Base-by-base conservation (phyloP, 2,113 vertebrate genomes). In the Panurus biarmicus region DNA sequence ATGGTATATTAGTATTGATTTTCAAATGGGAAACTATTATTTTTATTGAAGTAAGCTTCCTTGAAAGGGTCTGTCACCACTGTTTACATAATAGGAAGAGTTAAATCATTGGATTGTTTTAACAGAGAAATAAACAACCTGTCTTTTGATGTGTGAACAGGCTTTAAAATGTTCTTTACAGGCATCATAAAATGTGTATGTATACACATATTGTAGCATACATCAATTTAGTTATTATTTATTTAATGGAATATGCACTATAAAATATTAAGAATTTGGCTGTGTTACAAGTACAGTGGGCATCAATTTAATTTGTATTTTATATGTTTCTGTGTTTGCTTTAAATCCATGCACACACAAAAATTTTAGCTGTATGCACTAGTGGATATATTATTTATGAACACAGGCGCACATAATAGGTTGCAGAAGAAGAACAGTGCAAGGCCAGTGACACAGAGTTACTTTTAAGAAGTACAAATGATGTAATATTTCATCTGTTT, bases 101-200 rank as follows among this genome's bases (percentile, higher is more conserved):
- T 87, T 95, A 92, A 95, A 78, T 53, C 57, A 50, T 90, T 85
- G 93, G 85, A 94, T 93, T 76, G 38, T 91, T 95, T 93, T 93
- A 89, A 73, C 58, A 94, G 62, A 95, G 85, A 97, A 95, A 89
- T 96, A 98, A 96, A 93, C 84, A 89, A 94, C 71, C 42, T 85
- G 76, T 82, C 77, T 80, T 83, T 95, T 93, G 75, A 76, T 71
- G 89, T 87, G 86, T 93, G 64, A 93, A 94, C 94, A 92, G 89
- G 66, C 89, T 97, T 91, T 78, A 73, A 97, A 95, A 93, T 69
- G 26, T 88, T 93, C 86, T 89, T 95, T 94, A 89, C 71, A 93
- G 70, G 47, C 62, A 70, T 85, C 66, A 45, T 89, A 93, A 73
- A 87, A 78, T 90, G 86, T 94, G 48, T 81, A 73, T 65, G 24